These are phyloP conservation scores for Hypocryptadius cinnamomeus DNA, from an alignment of 2,113 vertebrate genomes.

Conservation along the genomic window DNA sequence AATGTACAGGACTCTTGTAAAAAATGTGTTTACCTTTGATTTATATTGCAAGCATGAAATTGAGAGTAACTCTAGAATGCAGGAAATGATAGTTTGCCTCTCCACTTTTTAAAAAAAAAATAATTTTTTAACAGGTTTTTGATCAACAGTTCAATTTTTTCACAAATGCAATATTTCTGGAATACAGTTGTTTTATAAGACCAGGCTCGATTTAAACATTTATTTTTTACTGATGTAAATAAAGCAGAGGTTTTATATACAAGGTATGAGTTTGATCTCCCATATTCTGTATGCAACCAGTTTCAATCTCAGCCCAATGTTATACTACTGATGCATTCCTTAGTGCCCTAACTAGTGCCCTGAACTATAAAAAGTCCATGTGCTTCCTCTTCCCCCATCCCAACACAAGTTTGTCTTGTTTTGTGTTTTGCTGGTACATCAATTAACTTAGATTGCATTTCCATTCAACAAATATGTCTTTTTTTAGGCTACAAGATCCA, in stretches of 20 bases:
- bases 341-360: not conserved
- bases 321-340: not conserved
- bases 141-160: not conserved
- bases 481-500: not conserved
- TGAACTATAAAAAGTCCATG: not conserved
- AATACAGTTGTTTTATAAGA: not conserved
- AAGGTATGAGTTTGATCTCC: not conserved
- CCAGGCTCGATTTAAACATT: not conserved
- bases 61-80: not conserved
- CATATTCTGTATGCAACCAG: not conserved
- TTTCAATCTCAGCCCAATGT: not conserved
- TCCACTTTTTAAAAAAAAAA: not conserved
- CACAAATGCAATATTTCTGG: not conserved
- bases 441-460: not conserved
- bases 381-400: not conserved
- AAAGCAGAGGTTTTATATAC: slow-evolving; percentile 13
- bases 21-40: not conserved
- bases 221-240: slow-evolving; percentile 40
- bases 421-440: not conserved
- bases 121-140: not conserved
- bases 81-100: not conserved
- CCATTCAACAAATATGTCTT: not conserved
- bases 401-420: not conserved
- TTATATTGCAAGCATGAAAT: not conserved
- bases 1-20: not conserved